phyloP scores from a whole-genome alignment of 1,140 invertebrate species.

The Zaprionus lachaisei region DNA sequence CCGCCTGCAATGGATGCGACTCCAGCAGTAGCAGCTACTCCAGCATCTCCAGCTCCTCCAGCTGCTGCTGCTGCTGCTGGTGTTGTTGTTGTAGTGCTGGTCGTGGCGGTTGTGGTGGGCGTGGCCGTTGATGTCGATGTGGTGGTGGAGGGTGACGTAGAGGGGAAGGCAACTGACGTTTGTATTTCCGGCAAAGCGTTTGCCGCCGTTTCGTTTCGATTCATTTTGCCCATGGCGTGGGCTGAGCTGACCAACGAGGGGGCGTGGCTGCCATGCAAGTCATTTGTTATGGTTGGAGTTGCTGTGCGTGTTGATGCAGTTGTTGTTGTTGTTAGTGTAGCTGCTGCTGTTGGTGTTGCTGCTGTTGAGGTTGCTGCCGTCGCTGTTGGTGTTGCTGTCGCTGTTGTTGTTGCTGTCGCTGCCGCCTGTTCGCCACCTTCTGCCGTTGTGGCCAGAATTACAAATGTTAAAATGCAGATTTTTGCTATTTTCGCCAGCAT shows the following conservation, averaged over 20 bases:
- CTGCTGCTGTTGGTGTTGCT: constrained; percentile 26
- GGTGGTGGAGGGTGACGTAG: not conserved
- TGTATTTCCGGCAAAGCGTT: constrained; percentile 41
- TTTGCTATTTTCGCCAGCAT: constrained; percentile 60
- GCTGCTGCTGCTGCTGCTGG: constrained; percentile 31
- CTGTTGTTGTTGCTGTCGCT: constrained; percentile 31
- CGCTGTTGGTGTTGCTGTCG: constrained; percentile 35
- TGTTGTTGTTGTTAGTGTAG: constrained; percentile 29
- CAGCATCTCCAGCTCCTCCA: not conserved
- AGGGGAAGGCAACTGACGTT: constrained; percentile 19
- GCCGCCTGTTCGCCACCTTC: constrained; percentile 4
- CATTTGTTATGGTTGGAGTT: constrained; percentile 59
- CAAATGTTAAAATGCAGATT: constrained; percentile 77
- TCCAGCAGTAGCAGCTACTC: not conserved
- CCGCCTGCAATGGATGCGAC: constrained; percentile 3
- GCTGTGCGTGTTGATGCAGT: constrained; percentile 18
- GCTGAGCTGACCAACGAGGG: constrained; percentile 28
- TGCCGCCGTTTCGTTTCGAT: constrained; percentile 44
- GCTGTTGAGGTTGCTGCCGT: constrained; percentile 17
- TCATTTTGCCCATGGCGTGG: constrained; percentile 9
- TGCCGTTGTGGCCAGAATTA: constrained; percentile 55
- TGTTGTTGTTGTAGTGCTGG: constrained; percentile 64
- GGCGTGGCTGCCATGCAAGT: constrained; percentile 53
- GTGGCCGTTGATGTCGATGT: constrained; percentile 69
- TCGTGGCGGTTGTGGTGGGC: constrained; percentile 71